Evolutionary conservation across 2,888 invertebrate genomes (phyloP).

Genomic region (Dynastes tityus): DNA sequence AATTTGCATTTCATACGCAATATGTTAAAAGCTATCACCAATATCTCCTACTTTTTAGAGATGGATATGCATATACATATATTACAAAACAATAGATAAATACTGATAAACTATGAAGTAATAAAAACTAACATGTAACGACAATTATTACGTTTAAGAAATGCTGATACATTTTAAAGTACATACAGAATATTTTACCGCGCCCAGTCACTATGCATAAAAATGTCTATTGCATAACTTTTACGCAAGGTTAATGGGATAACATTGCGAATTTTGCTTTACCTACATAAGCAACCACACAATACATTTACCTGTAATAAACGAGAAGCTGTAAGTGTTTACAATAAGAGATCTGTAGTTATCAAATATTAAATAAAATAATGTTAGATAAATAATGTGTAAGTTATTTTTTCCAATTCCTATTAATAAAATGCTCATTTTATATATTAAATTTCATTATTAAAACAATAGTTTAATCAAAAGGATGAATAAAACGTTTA

Average conservation of each 20-base stretch:
- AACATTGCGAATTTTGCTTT: slow-evolving; percentile 10
- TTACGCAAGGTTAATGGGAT: slow-evolving; percentile 27
- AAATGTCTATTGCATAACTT: slow-evolving; percentile 29
- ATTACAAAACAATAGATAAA: slow-evolving; percentile 29
- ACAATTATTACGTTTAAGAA: slow-evolving; percentile 22
- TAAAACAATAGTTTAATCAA: too few species aligned
- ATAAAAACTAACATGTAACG: slow-evolving; percentile 26
- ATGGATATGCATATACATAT: background rate
- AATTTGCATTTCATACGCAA: slow-evolving; percentile 24
- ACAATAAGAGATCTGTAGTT: too few species aligned
- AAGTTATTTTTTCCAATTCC: too few species aligned
- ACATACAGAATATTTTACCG: slow-evolving; percentile 32
- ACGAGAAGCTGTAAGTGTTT: too few species aligned
- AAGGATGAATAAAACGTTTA: too few species aligned
- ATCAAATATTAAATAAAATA: too few species aligned
- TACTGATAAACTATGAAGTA: slow-evolving; percentile 9
- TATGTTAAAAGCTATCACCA: background rate
- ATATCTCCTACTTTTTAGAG: background rate
- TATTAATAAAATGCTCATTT: too few species aligned
- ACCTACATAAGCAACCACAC: background rate
- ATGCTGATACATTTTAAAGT: slow-evolving; percentile 22
- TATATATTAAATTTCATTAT: too few species aligned
- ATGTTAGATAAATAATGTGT: too few species aligned
- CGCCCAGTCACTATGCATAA: slow-evolving; percentile 24
- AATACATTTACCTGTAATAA: background rate